Percentiles rank a stretch among this genome's conserved stretches.
These are phyloP conservation scores for Pristionchus arcanus DNA, from an alignment of 2,888 invertebrate species.

Conservation along the genomic window DNA sequence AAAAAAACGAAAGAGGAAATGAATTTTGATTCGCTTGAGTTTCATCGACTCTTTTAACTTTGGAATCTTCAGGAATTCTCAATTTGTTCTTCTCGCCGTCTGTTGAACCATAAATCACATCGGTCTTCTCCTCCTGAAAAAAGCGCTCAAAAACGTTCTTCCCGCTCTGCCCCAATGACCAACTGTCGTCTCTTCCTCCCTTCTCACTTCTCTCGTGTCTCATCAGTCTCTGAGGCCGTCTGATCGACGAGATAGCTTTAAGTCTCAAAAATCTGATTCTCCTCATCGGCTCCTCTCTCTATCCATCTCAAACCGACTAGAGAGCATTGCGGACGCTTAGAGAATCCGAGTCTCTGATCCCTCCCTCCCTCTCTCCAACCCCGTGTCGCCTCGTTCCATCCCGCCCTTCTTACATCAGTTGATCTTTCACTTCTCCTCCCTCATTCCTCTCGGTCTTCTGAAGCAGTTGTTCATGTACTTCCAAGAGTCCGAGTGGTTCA, in stretches of 20 bases:
- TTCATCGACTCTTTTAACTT: too few species aligned
- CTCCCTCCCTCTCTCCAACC: not conserved
- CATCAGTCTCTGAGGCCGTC: too few species aligned
- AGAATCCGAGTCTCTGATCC: not conserved
- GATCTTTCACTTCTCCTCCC: not conserved
- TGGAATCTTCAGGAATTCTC: too few species aligned
- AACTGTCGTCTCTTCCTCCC: not conserved
- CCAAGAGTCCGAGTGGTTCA: not conserved
- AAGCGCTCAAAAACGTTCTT: constrained; percentile 27
- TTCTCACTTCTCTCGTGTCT: not conserved
- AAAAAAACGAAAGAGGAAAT: too few species aligned
- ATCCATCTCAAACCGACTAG: not conserved
- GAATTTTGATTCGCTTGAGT: too few species aligned
- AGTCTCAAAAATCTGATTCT: too few species aligned
- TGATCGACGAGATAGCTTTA: not conserved
- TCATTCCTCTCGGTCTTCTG: not conserved
- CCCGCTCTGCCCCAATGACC: not conserved
- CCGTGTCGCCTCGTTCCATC: constrained; percentile 4
- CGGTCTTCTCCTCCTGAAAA: not conserved
- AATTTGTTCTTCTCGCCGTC: too few species aligned
- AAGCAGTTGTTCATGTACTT: not conserved
- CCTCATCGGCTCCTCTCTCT: too few species aligned
- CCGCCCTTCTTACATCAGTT: not conserved
- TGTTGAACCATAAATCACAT: not conserved
- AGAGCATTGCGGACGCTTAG: not conserved